These are phyloP conservation scores for Buceros bicornis DNA, from an alignment of 2,797 vertebrate genomes.

Conservation along the genomic window DNA sequence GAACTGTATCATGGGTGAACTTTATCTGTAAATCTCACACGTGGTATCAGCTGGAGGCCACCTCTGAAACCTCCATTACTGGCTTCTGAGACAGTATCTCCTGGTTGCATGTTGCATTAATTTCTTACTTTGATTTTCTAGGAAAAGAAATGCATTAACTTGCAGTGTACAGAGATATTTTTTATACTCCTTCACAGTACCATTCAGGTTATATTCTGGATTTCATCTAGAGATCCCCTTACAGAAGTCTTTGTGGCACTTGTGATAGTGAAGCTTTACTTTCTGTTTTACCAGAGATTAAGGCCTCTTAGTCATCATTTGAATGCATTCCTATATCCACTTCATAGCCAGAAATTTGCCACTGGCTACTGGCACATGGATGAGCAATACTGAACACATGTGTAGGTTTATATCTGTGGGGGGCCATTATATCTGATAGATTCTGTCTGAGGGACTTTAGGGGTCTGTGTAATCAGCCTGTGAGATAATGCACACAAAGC, in stretches of 20 bases:
- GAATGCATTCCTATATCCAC: background rate
- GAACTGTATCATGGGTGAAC: background rate
- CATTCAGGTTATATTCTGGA: background rate
- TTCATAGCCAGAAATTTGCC: background rate
- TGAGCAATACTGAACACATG: background rate
- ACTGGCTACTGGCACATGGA: background rate
- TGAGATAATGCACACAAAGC: background rate
- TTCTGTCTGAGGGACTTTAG: background rate
- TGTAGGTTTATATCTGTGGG: background rate
- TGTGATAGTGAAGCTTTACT: background rate
- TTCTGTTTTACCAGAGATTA: background rate
- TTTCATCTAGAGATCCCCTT: background rate
- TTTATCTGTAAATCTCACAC: background rate
- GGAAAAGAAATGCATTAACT: background rate
- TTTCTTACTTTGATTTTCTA: background rate
- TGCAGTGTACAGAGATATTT: background rate
- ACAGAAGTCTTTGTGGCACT: background rate
- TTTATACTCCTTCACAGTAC: background rate
- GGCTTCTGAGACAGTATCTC: background rate
- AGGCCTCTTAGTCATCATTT: background rate
- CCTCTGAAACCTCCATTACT: background rate
- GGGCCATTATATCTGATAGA: background rate
- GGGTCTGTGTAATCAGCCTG: background rate
- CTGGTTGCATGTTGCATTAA: background rate
- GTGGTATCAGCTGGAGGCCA: background rate